Percentiles rank a stretch among this genome's conserved stretches.
These are phyloP conservation scores for Tetropium fuscum DNA, from an alignment of 2,888 invertebrate genomes.

Conservation along the genomic window DNA sequence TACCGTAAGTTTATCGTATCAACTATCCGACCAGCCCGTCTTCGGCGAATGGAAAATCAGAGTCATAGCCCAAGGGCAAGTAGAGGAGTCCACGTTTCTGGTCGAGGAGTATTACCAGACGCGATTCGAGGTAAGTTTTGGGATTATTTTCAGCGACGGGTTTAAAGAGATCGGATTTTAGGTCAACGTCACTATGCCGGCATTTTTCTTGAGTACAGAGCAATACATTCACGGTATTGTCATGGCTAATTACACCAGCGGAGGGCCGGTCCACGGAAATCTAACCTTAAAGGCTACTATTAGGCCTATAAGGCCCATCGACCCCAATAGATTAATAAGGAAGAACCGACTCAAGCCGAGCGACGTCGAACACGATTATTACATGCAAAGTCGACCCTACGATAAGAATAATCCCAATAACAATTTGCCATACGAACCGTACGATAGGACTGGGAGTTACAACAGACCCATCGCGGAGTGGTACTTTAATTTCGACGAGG, in stretches of 20 bases:
- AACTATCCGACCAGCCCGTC: constrained; percentile 90
- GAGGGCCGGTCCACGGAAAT: constrained; percentile 90
- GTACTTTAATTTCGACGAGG: constrained; percentile 83
- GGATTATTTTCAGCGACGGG: too few relatives aligned
- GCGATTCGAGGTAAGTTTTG: constrained; percentile 81
- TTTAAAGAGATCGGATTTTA: too few relatives aligned
- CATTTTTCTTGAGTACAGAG: constrained; percentile 92
- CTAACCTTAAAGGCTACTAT: constrained; percentile 86
- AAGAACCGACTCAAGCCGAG: constrained; percentile 44
- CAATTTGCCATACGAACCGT: constrained; percentile 8
- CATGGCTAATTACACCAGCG: constrained; percentile 96
- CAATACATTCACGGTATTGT: constrained; percentile 86
- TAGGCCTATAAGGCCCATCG: constrained; percentile 72
- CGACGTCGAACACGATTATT: constrained; percentile 31
- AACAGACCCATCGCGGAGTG: constrained; percentile 69
- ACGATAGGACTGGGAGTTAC: constrained; percentile 25
- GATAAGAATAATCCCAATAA: constrained; percentile 17
- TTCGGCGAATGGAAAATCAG: constrained; percentile 94
- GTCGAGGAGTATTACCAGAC: constrained; percentile 98
- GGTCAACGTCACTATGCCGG: constrained; percentile 95
- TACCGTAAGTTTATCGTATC: constrained; percentile 92
- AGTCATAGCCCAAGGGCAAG: constrained; percentile 89
- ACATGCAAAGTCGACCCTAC: constrained; percentile 26
- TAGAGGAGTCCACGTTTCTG: constrained; percentile 85
- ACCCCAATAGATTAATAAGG: constrained; percentile 46